Conservation (phyloP, 2,797 vertebrate species). For the Hyperoplus immaculatus region DNA sequence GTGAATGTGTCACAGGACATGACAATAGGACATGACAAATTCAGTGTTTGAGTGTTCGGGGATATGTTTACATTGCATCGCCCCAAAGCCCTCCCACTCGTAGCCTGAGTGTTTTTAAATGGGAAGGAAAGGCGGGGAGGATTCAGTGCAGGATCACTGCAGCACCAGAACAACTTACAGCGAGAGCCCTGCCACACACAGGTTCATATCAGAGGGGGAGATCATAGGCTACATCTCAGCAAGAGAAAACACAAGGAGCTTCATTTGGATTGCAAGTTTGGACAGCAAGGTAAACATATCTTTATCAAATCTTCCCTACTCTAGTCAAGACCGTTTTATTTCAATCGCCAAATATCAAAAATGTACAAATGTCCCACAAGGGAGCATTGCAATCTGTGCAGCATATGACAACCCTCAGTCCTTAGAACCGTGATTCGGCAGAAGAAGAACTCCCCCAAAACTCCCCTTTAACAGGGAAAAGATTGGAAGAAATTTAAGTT, state of each 20-base stretch:
- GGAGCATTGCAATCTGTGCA: not conserved
- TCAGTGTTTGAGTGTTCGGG: too few relatives aligned
- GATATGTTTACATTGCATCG: slow-evolving; percentile 14
- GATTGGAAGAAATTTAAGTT: too few relatives aligned
- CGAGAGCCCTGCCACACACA: slow-evolving; percentile 9
- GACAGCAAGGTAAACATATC: slow-evolving; percentile 60
- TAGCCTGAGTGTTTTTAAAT: slow-evolving; percentile 48
- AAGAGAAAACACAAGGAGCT: slow-evolving; percentile 19
- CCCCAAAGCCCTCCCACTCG: slow-evolving; percentile 61
- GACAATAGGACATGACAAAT: slow-evolving; percentile 40
- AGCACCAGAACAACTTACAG: slow-evolving; percentile 19
- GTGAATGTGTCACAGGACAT: slow-evolving; percentile 61
- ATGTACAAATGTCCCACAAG: too few relatives aligned
- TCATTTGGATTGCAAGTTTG: slow-evolving; percentile 32
- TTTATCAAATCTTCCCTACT: not conserved
- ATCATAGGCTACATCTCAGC: not conserved
- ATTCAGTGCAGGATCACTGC: slow-evolving; percentile 16
- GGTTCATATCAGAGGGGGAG: slow-evolving; percentile 15
- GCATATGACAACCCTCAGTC: not conserved
- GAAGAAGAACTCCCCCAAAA: too few relatives aligned
- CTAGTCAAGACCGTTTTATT: too few relatives aligned
- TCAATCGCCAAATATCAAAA: too few relatives aligned
- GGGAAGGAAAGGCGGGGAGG: not conserved
- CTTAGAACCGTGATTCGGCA: too few relatives aligned
- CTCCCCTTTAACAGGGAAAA: too few relatives aligned